phyloP scores from a whole-genome alignment of 2,888 invertebrate genomes.

The Nowickia ferox region DNA sequence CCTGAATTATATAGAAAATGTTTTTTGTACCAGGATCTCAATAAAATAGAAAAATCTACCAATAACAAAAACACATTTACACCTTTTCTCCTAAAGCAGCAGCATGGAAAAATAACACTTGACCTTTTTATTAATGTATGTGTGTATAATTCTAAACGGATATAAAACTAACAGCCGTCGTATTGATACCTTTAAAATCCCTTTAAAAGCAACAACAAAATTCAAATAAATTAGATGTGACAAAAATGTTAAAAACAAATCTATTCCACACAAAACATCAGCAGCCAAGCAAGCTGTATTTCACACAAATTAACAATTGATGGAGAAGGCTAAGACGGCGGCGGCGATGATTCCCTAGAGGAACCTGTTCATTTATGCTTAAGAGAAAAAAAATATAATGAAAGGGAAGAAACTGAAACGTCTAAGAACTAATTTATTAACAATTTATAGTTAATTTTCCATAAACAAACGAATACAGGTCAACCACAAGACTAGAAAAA shows the following conservation, averaged over 20 bases:
- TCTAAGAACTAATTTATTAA: slow-evolving; percentile 71
- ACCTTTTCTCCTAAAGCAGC: slow-evolving; percentile 37
- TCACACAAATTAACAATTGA: slow-evolving; percentile 60
- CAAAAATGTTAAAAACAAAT: slow-evolving; percentile 64
- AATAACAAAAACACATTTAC: slow-evolving; percentile 42
- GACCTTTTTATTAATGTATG: slow-evolving; percentile 36
- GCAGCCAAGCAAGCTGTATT: neutral
- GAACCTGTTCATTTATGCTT: slow-evolving; percentile 62
- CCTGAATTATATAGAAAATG: slow-evolving; percentile 49
- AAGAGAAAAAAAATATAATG: neutral
- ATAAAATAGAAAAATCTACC: slow-evolving; percentile 9
- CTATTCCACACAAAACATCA: slow-evolving; percentile 28
- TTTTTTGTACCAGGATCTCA: neutral
- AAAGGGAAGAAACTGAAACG: slow-evolving; percentile 11
- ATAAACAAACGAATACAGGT: slow-evolving; percentile 65
- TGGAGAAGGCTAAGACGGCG: slow-evolving; percentile 31
- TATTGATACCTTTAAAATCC: slow-evolving; percentile 19
- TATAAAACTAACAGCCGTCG: neutral
- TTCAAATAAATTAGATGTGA: slow-evolving; percentile 65
- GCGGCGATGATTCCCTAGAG: slow-evolving; percentile 55
- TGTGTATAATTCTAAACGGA: neutral
- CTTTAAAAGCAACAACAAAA: slow-evolving; percentile 15
- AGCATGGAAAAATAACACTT: slow-evolving; percentile 39
- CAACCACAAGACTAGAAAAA: slow-evolving; percentile 51
- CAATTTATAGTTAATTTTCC: slow-evolving; percentile 70